Conservation (phyloP, 2,113 vertebrate species). For the Rhinoderma darwinii region DNA sequence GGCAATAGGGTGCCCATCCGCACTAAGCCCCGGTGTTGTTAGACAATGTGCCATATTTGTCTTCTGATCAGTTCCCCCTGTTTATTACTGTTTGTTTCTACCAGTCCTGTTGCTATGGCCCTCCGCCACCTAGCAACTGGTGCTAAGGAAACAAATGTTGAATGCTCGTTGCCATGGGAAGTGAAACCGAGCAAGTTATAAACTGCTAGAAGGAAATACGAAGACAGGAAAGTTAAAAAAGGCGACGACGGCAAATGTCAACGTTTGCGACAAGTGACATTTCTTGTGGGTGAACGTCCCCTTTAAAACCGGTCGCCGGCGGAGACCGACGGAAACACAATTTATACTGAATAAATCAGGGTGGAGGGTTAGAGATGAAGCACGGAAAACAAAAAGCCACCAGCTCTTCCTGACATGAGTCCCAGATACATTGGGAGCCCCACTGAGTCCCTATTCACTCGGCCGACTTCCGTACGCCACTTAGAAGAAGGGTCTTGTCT, state of each 20-base stretch:
- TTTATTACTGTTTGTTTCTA: neutral
- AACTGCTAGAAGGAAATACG: neutral
- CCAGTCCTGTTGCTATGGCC: neutral
- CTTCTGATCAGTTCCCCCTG: neutral
- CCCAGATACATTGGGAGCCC: neutral
- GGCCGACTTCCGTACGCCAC: neutral
- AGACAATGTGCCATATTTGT: neutral
- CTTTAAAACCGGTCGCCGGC: neutral
- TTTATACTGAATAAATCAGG: neutral
- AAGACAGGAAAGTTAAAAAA: neutral
- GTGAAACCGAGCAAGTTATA: neutral
- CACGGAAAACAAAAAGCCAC: neutral
- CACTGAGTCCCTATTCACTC: constrained; percentile 19
- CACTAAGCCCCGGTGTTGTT: neutral
- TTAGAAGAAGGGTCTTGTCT: constrained; percentile 33
- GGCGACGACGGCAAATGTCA: neutral
- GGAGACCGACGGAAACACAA: neutral
- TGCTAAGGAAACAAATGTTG: neutral
- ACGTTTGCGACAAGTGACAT: neutral
- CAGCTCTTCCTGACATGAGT: constrained; percentile 15
- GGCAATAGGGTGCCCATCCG: neutral
- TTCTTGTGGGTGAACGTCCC: neutral
- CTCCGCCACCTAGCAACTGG: neutral
- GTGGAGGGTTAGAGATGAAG: neutral
- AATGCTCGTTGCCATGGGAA: neutral